phyloP scores from a whole-genome alignment of 2,888 invertebrate species.

The Stenchaetothrips biformis region DNA sequence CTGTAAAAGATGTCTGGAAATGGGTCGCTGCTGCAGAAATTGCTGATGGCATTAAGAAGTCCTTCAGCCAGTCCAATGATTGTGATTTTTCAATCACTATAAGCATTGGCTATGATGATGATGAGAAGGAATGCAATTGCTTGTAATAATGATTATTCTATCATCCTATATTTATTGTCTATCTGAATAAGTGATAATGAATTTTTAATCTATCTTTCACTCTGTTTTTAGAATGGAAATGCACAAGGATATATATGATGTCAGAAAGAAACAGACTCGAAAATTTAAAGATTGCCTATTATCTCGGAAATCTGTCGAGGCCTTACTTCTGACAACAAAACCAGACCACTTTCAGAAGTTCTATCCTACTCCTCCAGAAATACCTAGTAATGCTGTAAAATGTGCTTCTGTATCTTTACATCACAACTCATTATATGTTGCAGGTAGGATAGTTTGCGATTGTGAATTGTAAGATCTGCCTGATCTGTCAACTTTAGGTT shows the following conservation, averaged over 20 bases:
- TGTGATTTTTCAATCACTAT: constrained; percentile 59
- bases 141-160: constrained; percentile 44
- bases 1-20: constrained; percentile 75
- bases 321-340: constrained; percentile 50
- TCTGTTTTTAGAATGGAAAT: constrained; percentile 46
- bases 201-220: background rate
- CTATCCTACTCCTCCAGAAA: constrained; percentile 52
- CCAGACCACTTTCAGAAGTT: constrained; percentile 50
- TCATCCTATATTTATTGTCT: constrained; percentile 5
- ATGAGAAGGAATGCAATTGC: constrained; percentile 56
- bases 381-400: constrained; percentile 46
- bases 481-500: background rate
- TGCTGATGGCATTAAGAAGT: constrained; percentile 52
- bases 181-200: constrained; percentile 19
- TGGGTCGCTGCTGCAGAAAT: constrained; percentile 60
- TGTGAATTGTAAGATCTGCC: constrained; percentile 35
- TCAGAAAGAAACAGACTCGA: constrained; percentile 45
- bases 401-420: constrained; percentile 53
- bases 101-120: constrained; percentile 52
- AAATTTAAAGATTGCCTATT: constrained; percentile 52
- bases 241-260: constrained; percentile 48
- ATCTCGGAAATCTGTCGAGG: constrained; percentile 62
- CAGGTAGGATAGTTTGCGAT: constrained; percentile 46
- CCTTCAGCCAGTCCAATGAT: constrained; percentile 49
- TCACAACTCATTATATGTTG: constrained; percentile 61